phyloP scores from a whole-genome alignment of 2,113 vertebrate genomes.

The Lepus timidus region DNA sequence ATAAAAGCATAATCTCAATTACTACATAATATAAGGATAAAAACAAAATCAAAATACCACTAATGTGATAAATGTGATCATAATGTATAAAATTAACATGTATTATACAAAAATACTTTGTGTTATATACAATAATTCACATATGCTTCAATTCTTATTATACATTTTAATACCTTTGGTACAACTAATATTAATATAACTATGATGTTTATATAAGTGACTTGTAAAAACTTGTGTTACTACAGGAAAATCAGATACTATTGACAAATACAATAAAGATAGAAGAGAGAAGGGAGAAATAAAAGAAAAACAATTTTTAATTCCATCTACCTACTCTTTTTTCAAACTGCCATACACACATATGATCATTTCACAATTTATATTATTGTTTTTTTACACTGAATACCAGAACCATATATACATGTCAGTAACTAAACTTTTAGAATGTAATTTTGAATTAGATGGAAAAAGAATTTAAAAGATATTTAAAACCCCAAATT shows the following conservation, averaged over 20 bases:
- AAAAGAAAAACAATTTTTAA: not conserved
- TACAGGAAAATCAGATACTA: not conserved
- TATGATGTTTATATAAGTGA: not conserved
- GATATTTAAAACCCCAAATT: not conserved
- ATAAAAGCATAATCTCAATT: constrained; percentile 6
- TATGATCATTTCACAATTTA: not conserved
- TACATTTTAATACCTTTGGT: not conserved
- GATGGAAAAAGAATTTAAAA: not conserved
- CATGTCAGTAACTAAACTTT: constrained; percentile 24
- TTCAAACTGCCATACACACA: not conserved
- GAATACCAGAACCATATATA: not conserved
- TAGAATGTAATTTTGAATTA: constrained; percentile 40
- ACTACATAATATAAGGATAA: constrained; percentile 21
- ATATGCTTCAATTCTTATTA: constrained; percentile 36
- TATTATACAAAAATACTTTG: not conserved
- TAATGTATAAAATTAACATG: not conserved
- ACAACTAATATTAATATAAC: constrained; percentile 13
- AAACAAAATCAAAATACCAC: constrained; percentile 7
- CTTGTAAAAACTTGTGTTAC: not conserved
- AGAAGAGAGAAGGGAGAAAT: not conserved
- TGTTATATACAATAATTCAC: constrained; percentile 20
- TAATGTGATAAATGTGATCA: not conserved
- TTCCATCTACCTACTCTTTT: not conserved
- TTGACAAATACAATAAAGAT: not conserved
- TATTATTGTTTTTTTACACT: not conserved